Conservation (phyloP, 2,888 invertebrate genomes). For the Chelonus formosanus region DNA sequence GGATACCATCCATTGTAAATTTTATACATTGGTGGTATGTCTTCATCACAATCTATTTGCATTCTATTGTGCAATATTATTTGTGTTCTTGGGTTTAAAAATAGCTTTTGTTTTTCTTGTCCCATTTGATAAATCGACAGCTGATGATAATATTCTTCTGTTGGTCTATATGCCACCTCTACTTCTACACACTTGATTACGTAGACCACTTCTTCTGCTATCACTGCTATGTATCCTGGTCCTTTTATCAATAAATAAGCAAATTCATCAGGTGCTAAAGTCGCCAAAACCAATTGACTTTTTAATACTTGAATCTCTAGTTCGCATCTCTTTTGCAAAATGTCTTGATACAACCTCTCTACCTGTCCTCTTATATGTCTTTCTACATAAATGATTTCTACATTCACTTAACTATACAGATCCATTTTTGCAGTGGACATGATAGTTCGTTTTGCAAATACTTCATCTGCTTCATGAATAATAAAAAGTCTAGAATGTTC, state of each 20-base stretch:
- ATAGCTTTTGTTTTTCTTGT: neutral
- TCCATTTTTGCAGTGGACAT: no score
- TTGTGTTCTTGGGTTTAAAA: slow-evolving; percentile 1
- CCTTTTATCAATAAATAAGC: neutral
- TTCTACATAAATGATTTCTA: no score
- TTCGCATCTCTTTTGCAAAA: no score
- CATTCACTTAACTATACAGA: no score
- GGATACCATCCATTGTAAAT: slow-evolving; percentile 4
- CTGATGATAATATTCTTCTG: neutral
- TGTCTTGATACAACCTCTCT: no score
- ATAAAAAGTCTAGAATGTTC: no score
- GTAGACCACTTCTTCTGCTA: neutral
- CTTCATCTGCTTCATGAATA: no score
- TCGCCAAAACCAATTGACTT: neutral
- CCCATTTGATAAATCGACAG: neutral
- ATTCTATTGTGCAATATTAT: slow-evolving; percentile 1
- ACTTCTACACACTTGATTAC: neutral
- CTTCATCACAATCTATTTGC: slow-evolving; percentile 5
- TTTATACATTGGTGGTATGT: slow-evolving; percentile 13
- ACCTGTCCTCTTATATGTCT: no score
- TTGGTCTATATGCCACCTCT: neutral
- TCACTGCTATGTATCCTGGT: neutral
- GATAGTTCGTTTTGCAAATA: no score
- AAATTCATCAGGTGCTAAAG: neutral
- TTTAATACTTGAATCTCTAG: neutral